Evolutionary conservation across 2,797 vertebrate genomes (phyloP).

Genomic region (Diplodus sargus): DNA sequence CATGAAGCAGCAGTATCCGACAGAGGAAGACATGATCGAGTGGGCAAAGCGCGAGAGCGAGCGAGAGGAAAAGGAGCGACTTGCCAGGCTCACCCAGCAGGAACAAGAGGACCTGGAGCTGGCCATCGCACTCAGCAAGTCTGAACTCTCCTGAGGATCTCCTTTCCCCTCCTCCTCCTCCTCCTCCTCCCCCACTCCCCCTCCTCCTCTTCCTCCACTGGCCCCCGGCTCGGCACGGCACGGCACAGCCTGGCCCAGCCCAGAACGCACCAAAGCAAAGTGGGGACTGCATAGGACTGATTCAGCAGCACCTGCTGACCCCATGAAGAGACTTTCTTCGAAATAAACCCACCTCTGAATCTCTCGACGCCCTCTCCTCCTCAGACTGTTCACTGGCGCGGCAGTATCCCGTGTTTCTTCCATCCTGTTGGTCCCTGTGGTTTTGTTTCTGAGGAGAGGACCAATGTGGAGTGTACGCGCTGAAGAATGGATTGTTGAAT

Average conservation of each 20-base stretch:
- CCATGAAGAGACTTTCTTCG: slow-evolving; percentile 63
- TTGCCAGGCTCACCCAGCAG: slow-evolving; percentile 95
- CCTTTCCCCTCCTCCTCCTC: not conserved
- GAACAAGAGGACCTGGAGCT: slow-evolving; percentile 99
- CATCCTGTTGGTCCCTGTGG: slow-evolving; percentile 44
- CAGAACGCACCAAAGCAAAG: slow-evolving; percentile 78
- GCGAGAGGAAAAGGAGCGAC: slow-evolving; percentile 95
- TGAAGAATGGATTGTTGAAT: slow-evolving; percentile 29
- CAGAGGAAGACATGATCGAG: slow-evolving; percentile 99
- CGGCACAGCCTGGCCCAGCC: slow-evolving; percentile 57
- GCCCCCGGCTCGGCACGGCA: slow-evolving; percentile 48
- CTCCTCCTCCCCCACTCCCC: not conserved
- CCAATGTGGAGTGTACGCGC: slow-evolving; percentile 10
- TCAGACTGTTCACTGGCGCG: slow-evolving; percentile 41
- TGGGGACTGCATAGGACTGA: slow-evolving; percentile 70
- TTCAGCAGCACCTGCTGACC: slow-evolving; percentile 66
- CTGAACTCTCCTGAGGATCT: slow-evolving; percentile 92
- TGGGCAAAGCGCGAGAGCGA: slow-evolving; percentile 99
- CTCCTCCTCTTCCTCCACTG: slow-evolving; percentile 4
- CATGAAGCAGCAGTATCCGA: slow-evolving; percentile 93
- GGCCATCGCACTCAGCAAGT: slow-evolving; percentile 99
- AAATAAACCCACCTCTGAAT: slow-evolving; percentile 51
- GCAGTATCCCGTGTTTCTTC: slow-evolving; percentile 29
- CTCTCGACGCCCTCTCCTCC: slow-evolving; percentile 9
- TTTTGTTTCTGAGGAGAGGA: slow-evolving; percentile 32